Evolutionary conservation across 2,797 vertebrate genomes (phyloP).

Genomic region (Loriculus beryllinus): DNA sequence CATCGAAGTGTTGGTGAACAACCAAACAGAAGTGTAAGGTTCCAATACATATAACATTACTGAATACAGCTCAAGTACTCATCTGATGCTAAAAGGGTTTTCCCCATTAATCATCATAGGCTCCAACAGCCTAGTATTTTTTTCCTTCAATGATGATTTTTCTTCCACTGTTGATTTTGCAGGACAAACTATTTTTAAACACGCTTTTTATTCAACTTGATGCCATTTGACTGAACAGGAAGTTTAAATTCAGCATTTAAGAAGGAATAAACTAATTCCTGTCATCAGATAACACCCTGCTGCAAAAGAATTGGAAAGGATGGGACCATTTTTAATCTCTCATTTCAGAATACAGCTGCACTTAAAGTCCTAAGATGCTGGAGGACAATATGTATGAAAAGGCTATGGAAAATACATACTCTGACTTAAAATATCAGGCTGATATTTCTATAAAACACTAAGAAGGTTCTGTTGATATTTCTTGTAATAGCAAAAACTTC

Average conservation of each 20-base stretch:
- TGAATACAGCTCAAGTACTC: not conserved
- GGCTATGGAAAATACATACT: not conserved
- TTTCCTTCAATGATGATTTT: not conserved
- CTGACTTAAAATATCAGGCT: not conserved
- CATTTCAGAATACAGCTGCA: not conserved
- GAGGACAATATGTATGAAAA: not conserved
- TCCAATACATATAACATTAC: not conserved
- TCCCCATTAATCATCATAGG: not conserved
- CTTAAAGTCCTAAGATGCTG: not conserved
- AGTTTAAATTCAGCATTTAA: not conserved
- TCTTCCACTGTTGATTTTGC: not conserved
- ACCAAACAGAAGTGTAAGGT: not conserved
- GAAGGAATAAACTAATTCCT: not conserved
- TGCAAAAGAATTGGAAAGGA: not conserved
- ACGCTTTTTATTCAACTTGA: not conserved
- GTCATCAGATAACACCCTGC: not conserved
- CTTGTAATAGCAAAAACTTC: not conserved
- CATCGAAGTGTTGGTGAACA: accelerated
- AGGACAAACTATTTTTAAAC: constrained; percentile 13
- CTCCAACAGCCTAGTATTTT: not conserved
- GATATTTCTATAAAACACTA: not conserved
- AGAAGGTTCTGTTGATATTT: not conserved
- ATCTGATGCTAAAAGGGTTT: not conserved
- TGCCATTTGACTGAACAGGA: not conserved
- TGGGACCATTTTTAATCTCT: not conserved